Evolutionary conservation across 2,797 vertebrate genomes (phyloP).

Genomic region (Heliangelus exortis): DNA sequence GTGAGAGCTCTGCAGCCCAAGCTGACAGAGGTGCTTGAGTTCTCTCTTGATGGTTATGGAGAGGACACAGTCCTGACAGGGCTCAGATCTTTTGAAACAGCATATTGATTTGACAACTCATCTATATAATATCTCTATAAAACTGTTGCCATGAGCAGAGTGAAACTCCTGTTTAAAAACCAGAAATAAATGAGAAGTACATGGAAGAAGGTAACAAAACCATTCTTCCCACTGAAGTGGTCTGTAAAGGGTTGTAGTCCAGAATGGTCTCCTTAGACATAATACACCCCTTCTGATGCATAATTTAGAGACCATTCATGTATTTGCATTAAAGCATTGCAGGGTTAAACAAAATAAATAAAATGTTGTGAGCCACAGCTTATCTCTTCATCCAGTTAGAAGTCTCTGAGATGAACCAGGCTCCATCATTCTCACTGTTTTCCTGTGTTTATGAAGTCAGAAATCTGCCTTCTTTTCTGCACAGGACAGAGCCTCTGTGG

Average conservation of each 20-base stretch:
- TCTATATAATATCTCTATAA: not conserved
- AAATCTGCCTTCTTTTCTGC: not conserved
- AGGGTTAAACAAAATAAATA: not conserved
- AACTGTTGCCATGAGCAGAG: not conserved
- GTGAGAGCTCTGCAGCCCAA: not conserved
- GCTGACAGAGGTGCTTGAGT: not conserved
- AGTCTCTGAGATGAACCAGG: not conserved
- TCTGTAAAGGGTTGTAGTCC: not conserved
- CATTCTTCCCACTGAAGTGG: not conserved
- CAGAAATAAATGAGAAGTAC: not conserved
- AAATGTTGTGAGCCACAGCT: rapidly evolving
- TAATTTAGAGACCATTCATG: not conserved
- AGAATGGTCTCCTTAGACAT: not conserved
- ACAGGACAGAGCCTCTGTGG: no score
- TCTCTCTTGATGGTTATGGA: not conserved
- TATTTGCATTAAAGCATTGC: not conserved
- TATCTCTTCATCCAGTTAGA: not conserved
- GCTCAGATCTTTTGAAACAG: not conserved
- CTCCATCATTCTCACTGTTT: not conserved
- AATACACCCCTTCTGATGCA: not conserved
- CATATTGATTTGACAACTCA: not conserved
- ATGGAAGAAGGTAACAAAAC: not conserved
- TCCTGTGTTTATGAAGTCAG: not conserved
- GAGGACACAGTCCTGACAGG: not conserved
- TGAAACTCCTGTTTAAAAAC: not conserved